Percentiles rank a stretch among this genome's conserved stretches.
phyloP scores from a whole-genome alignment of 1,140 invertebrate species.

The Episyrphus balteatus region DNA sequence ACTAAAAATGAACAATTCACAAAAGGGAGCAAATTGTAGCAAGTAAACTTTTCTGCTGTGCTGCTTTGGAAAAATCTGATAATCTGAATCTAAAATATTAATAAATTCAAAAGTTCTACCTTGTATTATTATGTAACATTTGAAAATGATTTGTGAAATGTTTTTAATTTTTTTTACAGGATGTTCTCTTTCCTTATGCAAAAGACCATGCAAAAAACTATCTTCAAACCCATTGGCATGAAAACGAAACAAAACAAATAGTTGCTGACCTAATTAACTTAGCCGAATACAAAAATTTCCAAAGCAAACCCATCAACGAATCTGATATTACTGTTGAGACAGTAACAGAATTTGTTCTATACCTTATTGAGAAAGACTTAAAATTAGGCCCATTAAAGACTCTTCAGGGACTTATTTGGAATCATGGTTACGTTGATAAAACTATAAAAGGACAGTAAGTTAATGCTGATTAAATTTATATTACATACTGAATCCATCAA shows the following conservation, averaged over 20 bases:
- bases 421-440: conserved; percentile 65
- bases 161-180: conserved; percentile 42
- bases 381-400: conserved; percentile 73
- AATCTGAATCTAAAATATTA: too few species aligned
- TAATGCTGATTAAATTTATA: conserved; percentile 2
- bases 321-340: neutral
- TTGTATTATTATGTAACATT: too few species aligned
- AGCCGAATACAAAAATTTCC: conserved; percentile 12
- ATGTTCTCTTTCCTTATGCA: conserved; percentile 72
- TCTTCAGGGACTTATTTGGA: conserved; percentile 82
- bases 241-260: conserved; percentile 53
- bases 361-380: conserved; percentile 64
- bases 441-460: conserved; percentile 82
- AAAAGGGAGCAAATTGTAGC: too few species aligned
- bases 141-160: too few species aligned
- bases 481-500: conserved; percentile 1
- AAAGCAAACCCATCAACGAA: conserved; percentile 42
- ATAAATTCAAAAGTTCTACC: too few species aligned
- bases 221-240: conserved; percentile 58
- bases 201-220: conserved; percentile 58
- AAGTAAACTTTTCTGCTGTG: too few species aligned
- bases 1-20: too few species aligned
- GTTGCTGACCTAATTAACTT: conserved; percentile 50
- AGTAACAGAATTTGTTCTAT: conserved; percentile 17
- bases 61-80: too few species aligned